Evolutionary conservation across 2,113 vertebrate species (phyloP), one percentile per base, ranked within the genome.

Genomic region (Murina feae): DNA sequence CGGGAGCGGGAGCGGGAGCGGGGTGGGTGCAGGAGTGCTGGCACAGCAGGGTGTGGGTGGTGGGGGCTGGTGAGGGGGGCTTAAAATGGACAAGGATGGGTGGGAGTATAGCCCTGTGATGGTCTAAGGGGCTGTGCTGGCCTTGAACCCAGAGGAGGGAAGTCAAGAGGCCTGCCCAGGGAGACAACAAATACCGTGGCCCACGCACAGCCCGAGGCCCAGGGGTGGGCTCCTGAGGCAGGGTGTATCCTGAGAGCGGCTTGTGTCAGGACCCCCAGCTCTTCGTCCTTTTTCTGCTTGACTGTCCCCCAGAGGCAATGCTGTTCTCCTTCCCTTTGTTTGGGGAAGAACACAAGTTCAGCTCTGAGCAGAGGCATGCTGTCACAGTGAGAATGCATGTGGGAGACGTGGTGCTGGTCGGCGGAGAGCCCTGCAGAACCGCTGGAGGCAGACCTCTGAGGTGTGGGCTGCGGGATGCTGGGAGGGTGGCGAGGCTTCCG

Each of bases 21-120:
- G 32, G 37, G 2, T 0, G 17, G 47, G 55, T 1, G 3, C 0
- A 0, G 28, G 75, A 84, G 25, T 0, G 1, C 80, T 90, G 87
- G 82, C 10, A 30, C 14, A 63, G 91, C n/a, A 23, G 86, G 30
- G 12, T 1, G 55, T 30, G 21, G 93, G 71, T 28, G 74, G 51
- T 0, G 0, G 66, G 2, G 9, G 58, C 44, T 0, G 0, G 18
- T 8, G 6, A 17, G 12, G 37, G 7, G 1, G 11, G 37, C 1
- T 20, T 42, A 25, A 78, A 37, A 23, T 18, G 35, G 28, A 49
- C 4, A 5, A 39, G 55, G 51, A 39, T 21, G 18, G 9, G 58
- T 14, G 23, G 42, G 8, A 37, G 16, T n/a, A 65, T 94, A 80
- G 32, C 21, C 74, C 44, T 82, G 28, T 32, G 17, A 42, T 5